Conservation (phyloP, 2,888 invertebrate genomes). For the Drosophila anomelani region DNA sequence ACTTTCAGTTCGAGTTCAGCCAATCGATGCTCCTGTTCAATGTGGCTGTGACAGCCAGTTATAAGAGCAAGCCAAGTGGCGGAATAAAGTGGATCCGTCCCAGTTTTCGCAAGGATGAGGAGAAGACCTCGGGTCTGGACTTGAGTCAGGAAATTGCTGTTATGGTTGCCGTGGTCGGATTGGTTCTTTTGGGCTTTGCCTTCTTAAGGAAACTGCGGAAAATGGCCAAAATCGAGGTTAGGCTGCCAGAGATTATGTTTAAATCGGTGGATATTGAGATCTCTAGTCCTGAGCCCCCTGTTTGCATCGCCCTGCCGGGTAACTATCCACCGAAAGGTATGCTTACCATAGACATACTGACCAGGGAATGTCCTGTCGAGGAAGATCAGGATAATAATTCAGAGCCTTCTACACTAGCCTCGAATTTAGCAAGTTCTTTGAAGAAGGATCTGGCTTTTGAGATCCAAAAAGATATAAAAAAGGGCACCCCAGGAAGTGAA, state of each 20-base stretch:
- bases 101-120: background rate
- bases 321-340: background rate
- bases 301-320: background rate
- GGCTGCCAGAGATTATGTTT: background rate
- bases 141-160: background rate
- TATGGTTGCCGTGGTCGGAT: background rate
- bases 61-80: background rate
- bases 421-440: background rate
- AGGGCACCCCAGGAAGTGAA: too few relatives aligned
- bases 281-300: background rate
- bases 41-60: background rate
- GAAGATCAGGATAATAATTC: background rate
- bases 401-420: background rate
- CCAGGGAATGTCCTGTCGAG: too few relatives aligned
- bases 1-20: background rate
- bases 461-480: too few relatives aligned
- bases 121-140: too few relatives aligned
- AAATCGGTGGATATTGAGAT: background rate
- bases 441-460: too few relatives aligned
- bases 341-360: slow-evolving; percentile 1
- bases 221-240: background rate
- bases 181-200: background rate
- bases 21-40: background rate
- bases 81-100: background rate
- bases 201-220: background rate